Conservation (phyloP, 2,888 invertebrate species). For the Altica lythri region DNA sequence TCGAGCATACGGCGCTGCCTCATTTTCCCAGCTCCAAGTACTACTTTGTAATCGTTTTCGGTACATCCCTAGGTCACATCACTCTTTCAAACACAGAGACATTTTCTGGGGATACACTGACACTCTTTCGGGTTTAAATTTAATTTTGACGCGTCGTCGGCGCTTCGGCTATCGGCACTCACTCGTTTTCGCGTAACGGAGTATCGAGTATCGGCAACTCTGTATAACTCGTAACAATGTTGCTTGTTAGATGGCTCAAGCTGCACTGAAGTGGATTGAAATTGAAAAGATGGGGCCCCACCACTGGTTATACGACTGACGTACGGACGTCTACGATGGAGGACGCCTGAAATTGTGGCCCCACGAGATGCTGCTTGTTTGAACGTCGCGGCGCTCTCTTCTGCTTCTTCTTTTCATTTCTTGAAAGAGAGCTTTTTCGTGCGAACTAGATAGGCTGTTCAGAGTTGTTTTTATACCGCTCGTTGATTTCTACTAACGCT, state of each 20-base stretch:
- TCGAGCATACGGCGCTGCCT: conserved; percentile 48
- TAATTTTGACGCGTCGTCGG: conserved; percentile 13
- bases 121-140: no score
- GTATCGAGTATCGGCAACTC: conserved; percentile 26
- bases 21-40: conserved; percentile 48
- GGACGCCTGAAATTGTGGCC: conserved; percentile 29
- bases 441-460: background rate
- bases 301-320: conserved; percentile 42
- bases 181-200: conserved; percentile 25
- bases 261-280: conserved; percentile 53
- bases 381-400: conserved; percentile 8
- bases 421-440: background rate
- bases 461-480: no score
- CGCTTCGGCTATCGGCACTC: conserved; percentile 30
- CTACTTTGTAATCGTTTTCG: conserved; percentile 8
- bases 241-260: conserved; percentile 53
- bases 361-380: background rate
- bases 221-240: conserved; percentile 40
- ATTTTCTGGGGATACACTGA: conserved; percentile 6
- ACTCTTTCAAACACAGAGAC: conserved; percentile 17
- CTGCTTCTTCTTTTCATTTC: conserved; percentile 3
- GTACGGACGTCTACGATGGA: no score
- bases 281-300: conserved; percentile 45
- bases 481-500: no score
- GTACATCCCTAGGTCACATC: conserved; percentile 28